A percentile compares a stretch with the other conserved stretches of the same genome.
Conservation (phyloP, 2,888 invertebrate genomes). For the Andrena bucephala region DNA sequence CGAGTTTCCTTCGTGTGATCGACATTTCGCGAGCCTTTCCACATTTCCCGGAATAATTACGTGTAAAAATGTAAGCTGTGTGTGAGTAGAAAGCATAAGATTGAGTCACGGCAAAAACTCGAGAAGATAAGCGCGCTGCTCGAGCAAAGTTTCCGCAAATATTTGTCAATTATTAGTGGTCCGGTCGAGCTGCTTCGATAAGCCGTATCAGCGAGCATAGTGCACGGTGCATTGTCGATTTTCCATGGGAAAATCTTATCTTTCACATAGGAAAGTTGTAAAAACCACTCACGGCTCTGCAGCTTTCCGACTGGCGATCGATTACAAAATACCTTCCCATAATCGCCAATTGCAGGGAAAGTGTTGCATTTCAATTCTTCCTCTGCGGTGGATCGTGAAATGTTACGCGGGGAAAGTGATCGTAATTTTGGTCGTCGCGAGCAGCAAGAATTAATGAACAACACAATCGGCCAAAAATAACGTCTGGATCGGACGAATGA, state of each 20-base stretch:
- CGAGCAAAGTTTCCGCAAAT: constrained; percentile 61
- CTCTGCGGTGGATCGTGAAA: not conserved
- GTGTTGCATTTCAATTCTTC: not conserved
- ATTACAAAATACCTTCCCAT: not conserved
- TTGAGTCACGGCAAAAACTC: constrained; percentile 65
- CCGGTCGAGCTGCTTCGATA: constrained; percentile 20
- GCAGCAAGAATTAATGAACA: no score
- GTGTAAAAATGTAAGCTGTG: not conserved
- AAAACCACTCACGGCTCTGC: no score
- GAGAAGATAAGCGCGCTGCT: constrained; percentile 56
- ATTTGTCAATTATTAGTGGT: constrained; percentile 60
- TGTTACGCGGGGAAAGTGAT: no score
- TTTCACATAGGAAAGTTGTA: not conserved
- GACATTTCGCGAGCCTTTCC: not conserved
- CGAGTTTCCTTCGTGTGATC: not conserved
- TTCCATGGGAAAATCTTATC: constrained; percentile 20
- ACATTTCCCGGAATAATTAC: not conserved
- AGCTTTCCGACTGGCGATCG: not conserved
- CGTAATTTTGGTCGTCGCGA: no score
- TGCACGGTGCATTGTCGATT: constrained; percentile 39
- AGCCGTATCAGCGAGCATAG: constrained; percentile 48
- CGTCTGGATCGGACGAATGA: no score
- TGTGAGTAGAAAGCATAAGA: not conserved
- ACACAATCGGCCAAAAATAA: no score
- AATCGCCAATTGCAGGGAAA: not conserved